These are phyloP conservation scores for Oryzias javanicus DNA, from an alignment of 2,113 vertebrate species.

Conservation along the genomic window DNA sequence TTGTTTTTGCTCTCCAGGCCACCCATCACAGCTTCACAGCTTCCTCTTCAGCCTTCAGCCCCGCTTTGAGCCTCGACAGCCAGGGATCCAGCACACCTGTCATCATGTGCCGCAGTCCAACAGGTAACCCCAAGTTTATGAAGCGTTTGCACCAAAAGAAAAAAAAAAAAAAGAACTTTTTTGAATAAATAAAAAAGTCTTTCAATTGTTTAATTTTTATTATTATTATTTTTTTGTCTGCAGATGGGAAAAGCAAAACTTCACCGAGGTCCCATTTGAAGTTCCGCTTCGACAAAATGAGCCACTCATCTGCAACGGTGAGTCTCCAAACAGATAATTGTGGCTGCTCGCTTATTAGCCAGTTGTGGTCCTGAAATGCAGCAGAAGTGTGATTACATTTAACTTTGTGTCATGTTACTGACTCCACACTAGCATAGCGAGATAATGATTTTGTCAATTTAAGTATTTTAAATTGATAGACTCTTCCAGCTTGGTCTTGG, in stretches of 20 bases:
- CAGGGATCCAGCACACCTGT: constrained; percentile 82
- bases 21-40: constrained; percentile 79
- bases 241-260: constrained; percentile 90
- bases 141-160: too few relatives aligned
- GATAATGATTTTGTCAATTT: too few relatives aligned
- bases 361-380: too few relatives aligned
- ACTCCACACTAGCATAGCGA: too few relatives aligned
- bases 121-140: constrained; percentile 72
- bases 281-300: constrained; percentile 96
- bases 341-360: too few relatives aligned
- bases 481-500: too few relatives aligned
- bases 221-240: background rate
- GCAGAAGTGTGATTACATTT: too few relatives aligned
- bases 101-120: constrained; percentile 93
- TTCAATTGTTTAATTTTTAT: too few relatives aligned
- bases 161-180: too few relatives aligned
- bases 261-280: constrained; percentile 95
- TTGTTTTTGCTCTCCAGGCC: constrained; percentile 63
- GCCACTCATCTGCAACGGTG: constrained; percentile 83
- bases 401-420: too few relatives aligned
- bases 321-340: constrained; percentile 45
- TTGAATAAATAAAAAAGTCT: background rate
- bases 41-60: constrained; percentile 83
- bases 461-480: too few relatives aligned
- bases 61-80: constrained; percentile 80